A percentile compares a stretch with the other conserved stretches of the same genome.
Conservation (phyloP, 2,888 invertebrate species). For the Panopea generosa region DNA sequence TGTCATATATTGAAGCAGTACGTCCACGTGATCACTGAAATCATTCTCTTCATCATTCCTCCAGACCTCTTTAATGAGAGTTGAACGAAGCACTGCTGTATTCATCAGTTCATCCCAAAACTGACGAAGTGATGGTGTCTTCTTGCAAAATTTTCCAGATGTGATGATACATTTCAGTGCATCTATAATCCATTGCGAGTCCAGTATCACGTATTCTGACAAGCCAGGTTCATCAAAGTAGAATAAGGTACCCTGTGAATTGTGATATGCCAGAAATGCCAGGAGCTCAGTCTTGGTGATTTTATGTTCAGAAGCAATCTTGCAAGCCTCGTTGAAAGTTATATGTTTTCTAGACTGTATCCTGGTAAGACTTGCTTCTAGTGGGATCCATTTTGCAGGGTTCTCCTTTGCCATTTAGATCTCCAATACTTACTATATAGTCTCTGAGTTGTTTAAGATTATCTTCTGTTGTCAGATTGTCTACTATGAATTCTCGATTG, state of each 20-base stretch:
- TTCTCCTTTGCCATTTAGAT: slow-evolving; percentile 4
- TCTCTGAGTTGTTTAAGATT: neutral
- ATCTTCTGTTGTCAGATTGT: slow-evolving; percentile 7
- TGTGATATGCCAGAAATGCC: slow-evolving; percentile 27
- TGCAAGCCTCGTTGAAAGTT: slow-evolving; percentile 11
- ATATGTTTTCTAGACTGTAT: slow-evolving; percentile 11
- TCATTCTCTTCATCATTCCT: slow-evolving; percentile 1
- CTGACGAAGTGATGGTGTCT: neutral
- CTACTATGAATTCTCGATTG: slow-evolving; percentile 13
- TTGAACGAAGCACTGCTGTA: slow-evolving; percentile 8
- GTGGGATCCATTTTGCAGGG: slow-evolving; percentile 35
- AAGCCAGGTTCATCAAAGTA: slow-evolving; percentile 30
- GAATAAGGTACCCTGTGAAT: slow-evolving; percentile 25
- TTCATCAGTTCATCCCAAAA: slow-evolving; percentile 9
- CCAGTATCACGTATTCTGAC: slow-evolving; percentile 19
- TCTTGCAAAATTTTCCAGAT: slow-evolving; percentile 23
- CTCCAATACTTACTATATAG: slow-evolving; percentile 3
- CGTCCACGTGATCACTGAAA: slow-evolving; percentile 16
- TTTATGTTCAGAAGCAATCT: slow-evolving; percentile 1
- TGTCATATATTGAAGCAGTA: slow-evolving; percentile 19
- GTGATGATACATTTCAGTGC: slow-evolving; percentile 43
- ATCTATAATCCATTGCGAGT: slow-evolving; percentile 32
- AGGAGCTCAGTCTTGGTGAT: slow-evolving; percentile 21
- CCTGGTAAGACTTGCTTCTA: slow-evolving; percentile 10
- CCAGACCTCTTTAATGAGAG: slow-evolving; percentile 24